Base-by-base conservation (phyloP, 2,888 invertebrate genomes). In the Diplolepis rosae region DNA sequence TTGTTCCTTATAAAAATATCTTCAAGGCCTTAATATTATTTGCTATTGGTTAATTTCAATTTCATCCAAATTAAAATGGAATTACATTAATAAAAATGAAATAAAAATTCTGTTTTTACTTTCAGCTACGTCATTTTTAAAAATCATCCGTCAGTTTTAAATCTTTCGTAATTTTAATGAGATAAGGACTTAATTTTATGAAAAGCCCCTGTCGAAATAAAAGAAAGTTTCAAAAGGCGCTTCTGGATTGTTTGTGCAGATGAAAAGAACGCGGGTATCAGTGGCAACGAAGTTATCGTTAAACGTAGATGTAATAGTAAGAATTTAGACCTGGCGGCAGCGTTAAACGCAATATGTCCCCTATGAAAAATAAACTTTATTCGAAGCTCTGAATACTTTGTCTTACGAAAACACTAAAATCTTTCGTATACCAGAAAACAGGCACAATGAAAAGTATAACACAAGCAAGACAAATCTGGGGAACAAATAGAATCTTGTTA, bases 371-470 rank as follows among this genome's bases (percentile, higher is more conserved):
- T 56, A 27, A 39, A 42, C 39, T 61, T 61, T 24, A 61, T 39
- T 61, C 61, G 39, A 39, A 61, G 39, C 61, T 42, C 24, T 13
- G n/a, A 39, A 61, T 35, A 61, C 39, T n/a, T 24, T 24, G 24
- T 61, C 22, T 13, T 15, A 61, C 39, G 61, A 39, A 39, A 61
- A 39, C 39, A 18, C 35, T 39, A 54, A 27, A 24, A 39, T 65
- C 65, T 65, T 39, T 65, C 61, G 79, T 79, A 79, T 80, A 76
- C 79, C 79, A 82, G 80, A 75, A 79, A 72, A 76, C 78, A 74
- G 74, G 70, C 76, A 75, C 77, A 75, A 74, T 56, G 69, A 71
- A 66, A 70, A 50, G 70, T 61, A 39, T 27, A 61, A 61, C 52
- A 66, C 39, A 61, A 65, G 35, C 35, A 56, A 68, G n/a, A 32